Conservation (phyloP, 1,140 invertebrate species). For the Tetragonula clypearis region DNA sequence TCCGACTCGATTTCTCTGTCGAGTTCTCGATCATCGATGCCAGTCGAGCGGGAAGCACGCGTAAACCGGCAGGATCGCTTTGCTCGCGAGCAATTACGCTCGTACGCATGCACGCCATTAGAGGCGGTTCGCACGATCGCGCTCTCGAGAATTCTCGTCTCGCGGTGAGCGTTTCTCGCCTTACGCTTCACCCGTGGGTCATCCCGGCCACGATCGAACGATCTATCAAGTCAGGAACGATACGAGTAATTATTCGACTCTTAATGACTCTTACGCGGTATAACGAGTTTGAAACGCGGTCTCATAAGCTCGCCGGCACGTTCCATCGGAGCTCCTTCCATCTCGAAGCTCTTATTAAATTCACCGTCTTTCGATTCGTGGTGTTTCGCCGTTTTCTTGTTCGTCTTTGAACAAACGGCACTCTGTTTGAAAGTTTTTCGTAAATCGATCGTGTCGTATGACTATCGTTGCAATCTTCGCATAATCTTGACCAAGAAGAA, state of each 20-base stretch:
- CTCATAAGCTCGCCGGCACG: constrained; percentile 48
- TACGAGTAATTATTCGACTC: constrained; percentile 71
- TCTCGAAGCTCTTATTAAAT: neutral
- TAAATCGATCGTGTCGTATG: neutral
- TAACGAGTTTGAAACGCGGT: constrained; percentile 59
- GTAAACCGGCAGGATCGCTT: neutral
- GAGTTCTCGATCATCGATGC: constrained; percentile 10
- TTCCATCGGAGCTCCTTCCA: neutral
- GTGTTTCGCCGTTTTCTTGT: neutral
- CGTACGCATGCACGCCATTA: constrained; percentile 41
- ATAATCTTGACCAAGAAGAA: neutral
- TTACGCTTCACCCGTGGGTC: constrained; percentile 56
- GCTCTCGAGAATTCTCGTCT: neutral
- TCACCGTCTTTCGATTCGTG: neutral
- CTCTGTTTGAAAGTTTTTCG: neutral
- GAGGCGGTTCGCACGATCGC: constrained; percentile 49
- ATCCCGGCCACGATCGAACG: constrained; percentile 69
- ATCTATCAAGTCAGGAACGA: constrained; percentile 69
- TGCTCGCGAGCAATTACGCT: constrained; percentile 34
- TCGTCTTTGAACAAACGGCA: neutral
- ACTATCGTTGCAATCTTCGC: neutral
- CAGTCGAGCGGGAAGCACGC: neutral
- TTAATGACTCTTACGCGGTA: constrained; percentile 69
- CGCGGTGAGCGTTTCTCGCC: constrained; percentile 25
- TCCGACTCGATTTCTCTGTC: neutral